Evolutionary conservation across 2,113 vertebrate genomes (phyloP), one percentile per base, ranked within the genome.

Genomic region (Callochromis pleurospilus): DNA sequence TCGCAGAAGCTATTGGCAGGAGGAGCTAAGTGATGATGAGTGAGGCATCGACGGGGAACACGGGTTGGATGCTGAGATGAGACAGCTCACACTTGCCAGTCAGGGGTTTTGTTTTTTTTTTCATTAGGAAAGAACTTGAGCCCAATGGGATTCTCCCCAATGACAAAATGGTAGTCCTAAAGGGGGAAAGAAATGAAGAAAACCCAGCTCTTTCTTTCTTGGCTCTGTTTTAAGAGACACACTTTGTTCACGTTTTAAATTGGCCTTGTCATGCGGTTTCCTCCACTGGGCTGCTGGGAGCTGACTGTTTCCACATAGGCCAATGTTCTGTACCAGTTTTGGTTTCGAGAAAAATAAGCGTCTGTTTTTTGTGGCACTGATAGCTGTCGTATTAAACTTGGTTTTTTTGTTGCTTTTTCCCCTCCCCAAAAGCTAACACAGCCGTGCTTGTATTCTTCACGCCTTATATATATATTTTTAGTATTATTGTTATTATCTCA

Each of bases 1-100:
- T 96, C 89, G 93, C 96, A 95, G 93, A 95, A 95, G 93, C 91
- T 80, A 90, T 90, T 94, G 94, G 96, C 94, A 94, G 92, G 93
- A 92, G 56, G 79, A 89, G 91, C 75, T 90, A 83, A 92, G 91
- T 89, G 84, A 91, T 84, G 88, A 93, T 91, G 93, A 96, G 91
- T 87, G 88, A 93, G 88, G 90, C 92, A 93, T 92, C 88, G 47
- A 86, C 86, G 29, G 33, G 79, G 83, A 79, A 21, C 68, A 51
- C 29, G 82, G 93, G 82, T 86, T 56, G 87, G 92, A 91, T 87
- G 84, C 77, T 89, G 89, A 87, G 81, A 92, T 54, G 60, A 90
- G 87, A 90, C 51, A 9, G 26, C 84, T 94, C 82, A 85, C 88
- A 90, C 83, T 91, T 81, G 90, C 92, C 38, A 54, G 90, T 89